A percentile compares a stretch with the other conserved stretches of the same genome.
These are phyloP conservation scores for Lindbergichthys nudifrons DNA, from an alignment of 2,797 vertebrate genomes.

Conservation along the genomic window DNA sequence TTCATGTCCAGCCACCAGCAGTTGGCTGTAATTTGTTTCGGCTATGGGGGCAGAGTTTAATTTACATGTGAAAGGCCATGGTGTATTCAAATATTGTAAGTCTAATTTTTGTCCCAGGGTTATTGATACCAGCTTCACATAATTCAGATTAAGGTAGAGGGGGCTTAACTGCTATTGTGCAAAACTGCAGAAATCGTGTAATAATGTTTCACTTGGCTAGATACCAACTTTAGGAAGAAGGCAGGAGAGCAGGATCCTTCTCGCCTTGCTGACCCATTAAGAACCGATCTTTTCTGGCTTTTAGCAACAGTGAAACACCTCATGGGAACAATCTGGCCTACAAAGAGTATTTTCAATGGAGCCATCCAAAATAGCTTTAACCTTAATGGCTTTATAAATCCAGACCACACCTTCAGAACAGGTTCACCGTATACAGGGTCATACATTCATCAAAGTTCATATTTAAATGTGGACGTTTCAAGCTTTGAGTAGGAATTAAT, in stretches of 20 bases:
- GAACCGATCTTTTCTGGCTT: constrained; percentile 52
- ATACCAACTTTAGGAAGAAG: constrained; percentile 52
- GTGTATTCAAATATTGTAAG: constrained; percentile 76
- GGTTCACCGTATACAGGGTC: neutral
- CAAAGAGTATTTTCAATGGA: constrained; percentile 49
- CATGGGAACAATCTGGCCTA: constrained; percentile 58
- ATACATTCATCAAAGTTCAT: neutral
- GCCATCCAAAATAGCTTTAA: constrained; percentile 31
- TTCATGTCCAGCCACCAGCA: constrained; percentile 82
- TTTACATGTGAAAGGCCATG: constrained; percentile 82
- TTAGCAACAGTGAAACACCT: constrained; percentile 53
- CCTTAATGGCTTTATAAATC: constrained; percentile 39
- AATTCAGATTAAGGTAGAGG: constrained; percentile 64
- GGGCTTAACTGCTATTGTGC: constrained; percentile 50
- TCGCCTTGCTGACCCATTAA: constrained; percentile 59
- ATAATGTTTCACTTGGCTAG: constrained; percentile 67
- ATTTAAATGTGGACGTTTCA: neutral
- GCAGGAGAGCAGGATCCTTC: constrained; percentile 48
- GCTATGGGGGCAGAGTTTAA: constrained; percentile 76
- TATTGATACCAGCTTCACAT: constrained; percentile 70
- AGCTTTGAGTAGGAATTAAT: neutral
- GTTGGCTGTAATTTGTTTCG: constrained; percentile 85
- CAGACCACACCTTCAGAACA: constrained; percentile 15
- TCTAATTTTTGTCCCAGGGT: constrained; percentile 75
- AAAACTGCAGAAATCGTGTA: constrained; percentile 62